phyloP scores from a whole-genome alignment of 2,797 vertebrate species.

The Gobio occitaniae region DNA sequence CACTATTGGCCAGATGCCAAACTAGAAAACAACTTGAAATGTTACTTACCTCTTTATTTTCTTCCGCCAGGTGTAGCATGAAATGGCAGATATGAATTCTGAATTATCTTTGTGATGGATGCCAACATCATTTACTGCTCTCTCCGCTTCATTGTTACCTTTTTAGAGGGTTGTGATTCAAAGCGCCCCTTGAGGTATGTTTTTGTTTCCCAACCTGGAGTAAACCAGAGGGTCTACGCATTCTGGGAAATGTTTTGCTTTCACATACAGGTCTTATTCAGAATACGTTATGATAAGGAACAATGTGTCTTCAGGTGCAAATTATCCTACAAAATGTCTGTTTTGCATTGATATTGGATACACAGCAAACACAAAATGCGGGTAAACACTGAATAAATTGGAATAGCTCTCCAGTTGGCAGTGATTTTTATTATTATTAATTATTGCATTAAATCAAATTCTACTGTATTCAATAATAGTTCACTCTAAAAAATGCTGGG shows the following conservation, averaged over 20 bases:
- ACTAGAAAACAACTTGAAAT: constrained; percentile 7
- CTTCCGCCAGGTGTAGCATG: constrained; percentile 8
- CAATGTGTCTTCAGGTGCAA: constrained; percentile 13
- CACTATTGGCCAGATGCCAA: background rate
- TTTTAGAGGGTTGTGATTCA: constrained; percentile 10
- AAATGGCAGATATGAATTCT: constrained; percentile 30
- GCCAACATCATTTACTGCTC: constrained; percentile 32
- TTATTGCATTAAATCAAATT: background rate
- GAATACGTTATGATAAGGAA: background rate
- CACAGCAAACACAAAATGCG: background rate
- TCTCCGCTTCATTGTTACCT: constrained; percentile 18
- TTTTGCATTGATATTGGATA: constrained; percentile 17
- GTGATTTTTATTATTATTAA: background rate
- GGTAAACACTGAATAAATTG: background rate
- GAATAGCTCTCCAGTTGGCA: background rate
- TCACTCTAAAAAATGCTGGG: no score
- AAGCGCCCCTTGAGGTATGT: background rate
- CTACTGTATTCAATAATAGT: background rate
- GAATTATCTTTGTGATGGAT: constrained; percentile 9
- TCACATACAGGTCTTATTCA: constrained; percentile 1
- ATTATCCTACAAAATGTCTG: background rate
- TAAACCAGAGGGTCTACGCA: background rate
- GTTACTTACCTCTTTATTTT: constrained; percentile 10
- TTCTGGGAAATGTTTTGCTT: constrained; percentile 28
- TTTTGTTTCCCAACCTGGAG: background rate